Percentiles rank a stretch among this genome's conserved stretches.
These are phyloP conservation scores for Choristoneura fumiferana DNA, from an alignment of 1,140 invertebrate species.

Conservation along the genomic window DNA sequence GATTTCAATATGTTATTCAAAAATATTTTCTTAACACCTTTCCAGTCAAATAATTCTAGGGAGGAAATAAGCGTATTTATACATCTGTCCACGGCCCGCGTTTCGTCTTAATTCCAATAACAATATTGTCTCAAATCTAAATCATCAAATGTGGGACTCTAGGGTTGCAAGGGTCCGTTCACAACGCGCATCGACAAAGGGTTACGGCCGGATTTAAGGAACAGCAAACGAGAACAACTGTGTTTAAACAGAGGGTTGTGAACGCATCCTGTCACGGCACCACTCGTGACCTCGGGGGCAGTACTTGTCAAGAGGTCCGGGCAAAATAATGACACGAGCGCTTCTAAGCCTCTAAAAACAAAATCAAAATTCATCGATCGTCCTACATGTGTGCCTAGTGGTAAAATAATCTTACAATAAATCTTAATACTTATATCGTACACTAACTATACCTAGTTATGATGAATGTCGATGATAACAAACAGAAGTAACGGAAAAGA, in stretches of 20 bases:
- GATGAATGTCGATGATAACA: constrained; percentile 1
- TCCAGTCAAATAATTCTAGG: too few relatives aligned
- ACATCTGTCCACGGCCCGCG: too few relatives aligned
- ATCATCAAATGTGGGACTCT: not conserved
- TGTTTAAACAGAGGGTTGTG: not conserved
- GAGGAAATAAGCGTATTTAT: too few relatives aligned
- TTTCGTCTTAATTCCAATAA: too few relatives aligned
- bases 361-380: constrained; percentile 2
- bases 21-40: too few relatives aligned
- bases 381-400: constrained; percentile 11
- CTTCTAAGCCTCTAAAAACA: constrained; percentile 15
- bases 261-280: constrained; percentile 14
- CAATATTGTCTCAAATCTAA: too few relatives aligned
- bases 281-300: not conserved
- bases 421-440: constrained; percentile 17
- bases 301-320: not conserved
- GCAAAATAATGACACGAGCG: constrained; percentile 18
- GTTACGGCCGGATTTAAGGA: not conserved
- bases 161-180: constrained; percentile 7
- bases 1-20: too few relatives aligned
- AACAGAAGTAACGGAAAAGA: not conserved
- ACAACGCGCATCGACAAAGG: constrained; percentile 4
- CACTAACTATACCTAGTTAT: constrained; percentile 5
- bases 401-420: constrained; percentile 13
- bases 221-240: not conserved